These are phyloP conservation scores for Chrysotoxum bicinctum DNA, from an alignment of 2,888 invertebrate genomes.

Conservation along the genomic window DNA sequence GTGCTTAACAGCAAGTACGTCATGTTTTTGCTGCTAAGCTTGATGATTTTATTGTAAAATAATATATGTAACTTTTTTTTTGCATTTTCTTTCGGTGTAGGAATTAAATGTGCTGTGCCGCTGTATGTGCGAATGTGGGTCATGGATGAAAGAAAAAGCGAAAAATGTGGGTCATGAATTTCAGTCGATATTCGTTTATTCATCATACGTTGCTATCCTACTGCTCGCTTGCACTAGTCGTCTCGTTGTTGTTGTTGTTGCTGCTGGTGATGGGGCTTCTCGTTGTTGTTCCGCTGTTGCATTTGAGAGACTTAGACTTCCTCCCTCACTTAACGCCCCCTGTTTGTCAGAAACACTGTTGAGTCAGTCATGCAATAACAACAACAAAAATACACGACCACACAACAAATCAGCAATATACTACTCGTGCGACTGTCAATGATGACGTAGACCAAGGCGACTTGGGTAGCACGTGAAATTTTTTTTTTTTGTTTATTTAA, in stretches of 20 bases:
- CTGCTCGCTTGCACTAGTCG: neutral
- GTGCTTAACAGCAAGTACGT: neutral
- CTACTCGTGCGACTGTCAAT: constrained; percentile 38
- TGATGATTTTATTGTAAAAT: neutral
- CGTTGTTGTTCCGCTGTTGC: constrained; percentile 35
- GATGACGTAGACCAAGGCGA: constrained; percentile 61
- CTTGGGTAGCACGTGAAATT: constrained; percentile 54
- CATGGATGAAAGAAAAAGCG: constrained; percentile 73
- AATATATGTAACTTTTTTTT: neutral
- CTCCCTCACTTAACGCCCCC: neutral
- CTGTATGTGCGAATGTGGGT: constrained; percentile 60
- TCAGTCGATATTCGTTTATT: constrained; percentile 61
- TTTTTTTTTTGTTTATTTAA: neutral
- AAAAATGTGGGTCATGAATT: constrained; percentile 73
- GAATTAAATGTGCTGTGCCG: constrained; percentile 57
- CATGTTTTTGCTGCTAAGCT: neutral
- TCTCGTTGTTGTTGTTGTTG: constrained; percentile 21
- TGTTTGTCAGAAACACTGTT: neutral
- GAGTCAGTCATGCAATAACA: constrained; percentile 54
- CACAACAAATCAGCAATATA: constrained; percentile 3
- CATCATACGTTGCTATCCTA: neutral
- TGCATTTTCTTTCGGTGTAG: constrained; percentile 50
- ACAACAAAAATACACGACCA: neutral
- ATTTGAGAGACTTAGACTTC: constrained; percentile 49
- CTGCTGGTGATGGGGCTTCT: neutral